These are phyloP conservation scores for Peromyscus leucopus DNA, from an alignment of 2,113 vertebrate genomes.

Conservation along the genomic window DNA sequence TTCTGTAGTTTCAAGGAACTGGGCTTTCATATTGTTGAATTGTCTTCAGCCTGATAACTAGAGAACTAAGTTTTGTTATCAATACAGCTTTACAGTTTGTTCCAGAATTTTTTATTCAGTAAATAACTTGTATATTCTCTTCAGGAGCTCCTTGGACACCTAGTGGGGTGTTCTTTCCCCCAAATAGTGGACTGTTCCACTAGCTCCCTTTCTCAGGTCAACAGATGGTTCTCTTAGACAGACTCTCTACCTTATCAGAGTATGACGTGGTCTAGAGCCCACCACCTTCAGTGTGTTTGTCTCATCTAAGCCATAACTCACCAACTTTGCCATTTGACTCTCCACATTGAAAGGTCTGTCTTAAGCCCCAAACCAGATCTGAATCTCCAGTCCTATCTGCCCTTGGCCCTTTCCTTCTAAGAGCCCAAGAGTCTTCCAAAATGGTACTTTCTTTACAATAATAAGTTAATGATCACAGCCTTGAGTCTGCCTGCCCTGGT, in stretches of 20 bases:
- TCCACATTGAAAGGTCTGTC: neutral
- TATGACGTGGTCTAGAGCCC: neutral
- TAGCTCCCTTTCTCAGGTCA: neutral
- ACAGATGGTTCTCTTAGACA: neutral
- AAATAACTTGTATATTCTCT: neutral
- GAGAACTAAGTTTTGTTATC: constrained; percentile 4
- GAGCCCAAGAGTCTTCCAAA: neutral
- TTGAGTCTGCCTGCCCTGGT: neutral
- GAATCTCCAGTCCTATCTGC: neutral
- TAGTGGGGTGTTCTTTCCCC: neutral
- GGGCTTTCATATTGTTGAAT: neutral
- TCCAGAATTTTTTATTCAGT: constrained; percentile 44
- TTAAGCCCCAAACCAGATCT: neutral
- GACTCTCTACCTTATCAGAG: neutral
- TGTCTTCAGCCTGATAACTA: neutral
- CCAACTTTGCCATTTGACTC: neutral
- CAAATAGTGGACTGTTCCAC: neutral
- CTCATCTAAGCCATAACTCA: neutral
- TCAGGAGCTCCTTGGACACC: neutral
- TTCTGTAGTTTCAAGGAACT: neutral
- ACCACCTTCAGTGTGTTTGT: neutral
- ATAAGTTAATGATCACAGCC: neutral
- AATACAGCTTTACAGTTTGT: constrained; percentile 22
- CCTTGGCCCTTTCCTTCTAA: neutral
- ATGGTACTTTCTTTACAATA: neutral